Evolutionary conservation across 2,797 vertebrate genomes (phyloP).

Genomic region (Gephyroberyx darwinii): DNA sequence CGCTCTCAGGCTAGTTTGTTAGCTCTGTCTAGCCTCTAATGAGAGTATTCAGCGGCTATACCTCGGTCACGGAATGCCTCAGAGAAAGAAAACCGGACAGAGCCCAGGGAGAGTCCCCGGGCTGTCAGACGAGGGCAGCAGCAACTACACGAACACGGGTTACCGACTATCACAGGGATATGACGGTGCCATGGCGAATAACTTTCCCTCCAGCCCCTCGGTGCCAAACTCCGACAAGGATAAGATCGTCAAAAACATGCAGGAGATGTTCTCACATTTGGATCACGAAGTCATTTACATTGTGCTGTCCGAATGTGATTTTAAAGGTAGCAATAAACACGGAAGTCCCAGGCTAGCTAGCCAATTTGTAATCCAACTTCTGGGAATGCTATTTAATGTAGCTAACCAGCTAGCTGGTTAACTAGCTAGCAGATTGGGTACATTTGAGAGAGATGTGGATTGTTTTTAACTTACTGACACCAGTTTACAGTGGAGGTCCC

Average conservation of each 20-base stretch:
- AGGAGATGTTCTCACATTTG: slow-evolving; percentile 95
- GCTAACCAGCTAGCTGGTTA: slow-evolving; percentile 42
- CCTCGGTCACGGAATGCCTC: slow-evolving; percentile 84
- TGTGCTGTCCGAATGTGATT: slow-evolving; percentile 94
- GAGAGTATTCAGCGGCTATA: slow-evolving; percentile 25
- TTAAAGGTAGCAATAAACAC: slow-evolving; percentile 87
- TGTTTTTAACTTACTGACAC: background rate
- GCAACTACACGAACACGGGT: slow-evolving; percentile 37
- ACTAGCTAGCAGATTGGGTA: slow-evolving; percentile 16
- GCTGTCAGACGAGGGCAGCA: slow-evolving; percentile 49
- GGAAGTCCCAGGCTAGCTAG: background rate
- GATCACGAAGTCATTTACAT: slow-evolving; percentile 94
- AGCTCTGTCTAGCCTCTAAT: slow-evolving; percentile 43
- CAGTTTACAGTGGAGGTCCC: background rate
- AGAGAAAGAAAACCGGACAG: slow-evolving; percentile 87
- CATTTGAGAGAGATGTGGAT: background rate
- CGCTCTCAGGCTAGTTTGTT: slow-evolving; percentile 19
- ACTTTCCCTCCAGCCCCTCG: slow-evolving; percentile 35
- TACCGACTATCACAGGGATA: slow-evolving; percentile 36
- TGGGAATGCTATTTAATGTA: background rate
- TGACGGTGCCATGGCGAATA: slow-evolving; percentile 49
- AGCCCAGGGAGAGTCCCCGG: slow-evolving; percentile 83
- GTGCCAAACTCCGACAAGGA: slow-evolving; percentile 73
- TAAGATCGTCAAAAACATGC: slow-evolving; percentile 85
- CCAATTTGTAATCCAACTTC: slow-evolving; percentile 12